Conservation (phyloP, 2,113 vertebrate genomes). For the Pluvianellus socialis region DNA sequence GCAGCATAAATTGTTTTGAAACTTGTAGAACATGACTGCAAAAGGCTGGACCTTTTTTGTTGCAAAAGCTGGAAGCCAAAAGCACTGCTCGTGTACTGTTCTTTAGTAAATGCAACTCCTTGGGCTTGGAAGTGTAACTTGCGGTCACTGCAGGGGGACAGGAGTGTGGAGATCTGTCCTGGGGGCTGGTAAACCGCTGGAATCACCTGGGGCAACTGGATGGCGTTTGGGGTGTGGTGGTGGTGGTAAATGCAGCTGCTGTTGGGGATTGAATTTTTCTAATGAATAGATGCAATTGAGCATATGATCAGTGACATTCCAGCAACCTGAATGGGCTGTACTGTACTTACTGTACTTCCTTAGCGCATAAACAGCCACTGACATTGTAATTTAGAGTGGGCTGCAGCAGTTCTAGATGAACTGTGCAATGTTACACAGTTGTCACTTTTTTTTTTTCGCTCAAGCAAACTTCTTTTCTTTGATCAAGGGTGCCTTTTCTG, state of each 20-base stretch:
- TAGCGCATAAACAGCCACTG: not conserved
- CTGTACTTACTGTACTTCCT: slow-evolving; percentile 56
- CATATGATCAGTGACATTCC: slow-evolving; percentile 55
- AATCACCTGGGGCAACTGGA: slow-evolving; percentile 48
- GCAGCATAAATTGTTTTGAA: not conserved
- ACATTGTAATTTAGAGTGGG: slow-evolving; percentile 7
- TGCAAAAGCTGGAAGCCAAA: not conserved
- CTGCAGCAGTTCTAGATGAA: not conserved
- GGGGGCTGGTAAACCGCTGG: not conserved
- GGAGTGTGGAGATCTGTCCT: not conserved
- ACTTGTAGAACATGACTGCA: not conserved
- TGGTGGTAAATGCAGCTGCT: slow-evolving; percentile 32
- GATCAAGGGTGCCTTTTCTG: not conserved
- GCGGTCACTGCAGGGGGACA: not conserved
- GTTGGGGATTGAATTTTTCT: slow-evolving; percentile 35
- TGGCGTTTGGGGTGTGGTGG: not conserved
- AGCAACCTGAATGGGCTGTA: slow-evolving; percentile 51
- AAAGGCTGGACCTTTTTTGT: not conserved
- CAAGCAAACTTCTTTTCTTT: not conserved
- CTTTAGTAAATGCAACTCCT: not conserved
- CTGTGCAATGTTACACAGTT: not conserved
- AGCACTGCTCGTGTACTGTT: not conserved
- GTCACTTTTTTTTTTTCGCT: not conserved
- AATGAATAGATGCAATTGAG: slow-evolving; percentile 62
- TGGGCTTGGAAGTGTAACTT: not conserved